These are phyloP conservation scores for Sturnira hondurensis DNA, from an alignment of 2,113 vertebrate genomes.

Conservation along the genomic window DNA sequence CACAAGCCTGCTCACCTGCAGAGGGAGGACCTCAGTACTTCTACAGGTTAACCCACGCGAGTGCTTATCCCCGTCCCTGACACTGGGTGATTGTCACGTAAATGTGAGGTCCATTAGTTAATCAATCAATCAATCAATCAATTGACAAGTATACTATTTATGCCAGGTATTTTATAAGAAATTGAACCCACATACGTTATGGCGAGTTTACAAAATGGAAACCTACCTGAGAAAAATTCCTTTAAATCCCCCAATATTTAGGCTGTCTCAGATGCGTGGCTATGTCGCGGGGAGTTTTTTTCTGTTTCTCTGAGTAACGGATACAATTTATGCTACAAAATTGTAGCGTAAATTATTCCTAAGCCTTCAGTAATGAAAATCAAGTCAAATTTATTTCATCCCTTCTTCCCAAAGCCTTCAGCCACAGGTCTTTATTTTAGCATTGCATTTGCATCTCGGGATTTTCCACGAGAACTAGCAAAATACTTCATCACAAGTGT, in stretches of 20 bases:
- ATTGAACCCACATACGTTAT: rapidly evolving
- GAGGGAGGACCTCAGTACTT: rapidly evolving
- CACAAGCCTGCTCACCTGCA: background rate
- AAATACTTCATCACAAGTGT: rapidly evolving
- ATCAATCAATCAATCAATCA: too few relatives aligned
- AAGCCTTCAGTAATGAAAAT: background rate
- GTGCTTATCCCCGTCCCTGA: background rate
- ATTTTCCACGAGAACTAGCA: background rate
- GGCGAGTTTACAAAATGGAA: background rate
- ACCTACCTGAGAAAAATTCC: background rate
- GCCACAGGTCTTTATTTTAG: too few relatives aligned
- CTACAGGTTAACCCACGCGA: rapidly evolving
- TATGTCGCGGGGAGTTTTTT: background rate
- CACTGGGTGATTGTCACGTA: rapidly evolving
- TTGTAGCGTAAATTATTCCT: background rate
- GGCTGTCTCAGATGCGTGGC: background rate
- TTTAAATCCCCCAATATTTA: background rate
- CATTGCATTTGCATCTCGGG: background rate
- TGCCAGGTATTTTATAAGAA: background rate
- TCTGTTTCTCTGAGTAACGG: background rate
- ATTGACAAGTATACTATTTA: background rate
- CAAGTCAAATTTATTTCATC: rapidly evolving
- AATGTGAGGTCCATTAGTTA: background rate
- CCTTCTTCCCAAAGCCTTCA: background rate
- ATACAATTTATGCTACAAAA: background rate